Evolutionary conservation across 2,888 invertebrate species (phyloP).

Genomic region (Agriopis marginaria): DNA sequence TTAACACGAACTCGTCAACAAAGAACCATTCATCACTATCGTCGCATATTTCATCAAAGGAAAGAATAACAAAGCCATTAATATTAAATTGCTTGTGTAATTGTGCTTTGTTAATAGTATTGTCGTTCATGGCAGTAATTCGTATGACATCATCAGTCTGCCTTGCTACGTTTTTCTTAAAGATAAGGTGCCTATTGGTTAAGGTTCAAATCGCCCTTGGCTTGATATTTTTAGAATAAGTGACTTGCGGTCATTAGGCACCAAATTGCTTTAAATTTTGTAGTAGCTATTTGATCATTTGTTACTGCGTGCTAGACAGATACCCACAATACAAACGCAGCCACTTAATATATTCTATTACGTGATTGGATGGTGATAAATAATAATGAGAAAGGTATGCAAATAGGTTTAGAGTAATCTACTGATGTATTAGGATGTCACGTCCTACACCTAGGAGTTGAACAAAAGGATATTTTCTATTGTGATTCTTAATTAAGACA

Average conservation of each 20-base stretch:
- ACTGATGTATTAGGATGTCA: slow-evolving; percentile 19
- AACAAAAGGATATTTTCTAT: slow-evolving; percentile 2
- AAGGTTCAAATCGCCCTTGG: slow-evolving; percentile 7
- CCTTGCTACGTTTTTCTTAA: slow-evolving; percentile 1
- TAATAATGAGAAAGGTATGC: slow-evolving; percentile 22
- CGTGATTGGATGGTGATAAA: slow-evolving; percentile 20
- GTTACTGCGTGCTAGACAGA: neutral
- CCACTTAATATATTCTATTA: neutral
- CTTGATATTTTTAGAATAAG: slow-evolving; percentile 1
- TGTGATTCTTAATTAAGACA: neutral
- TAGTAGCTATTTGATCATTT: neutral
- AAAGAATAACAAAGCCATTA: slow-evolving; percentile 23
- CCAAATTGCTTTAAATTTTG: neutral
- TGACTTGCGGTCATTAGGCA: neutral
- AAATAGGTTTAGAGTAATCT: slow-evolving; percentile 12
- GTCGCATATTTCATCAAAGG: slow-evolving; percentile 16
- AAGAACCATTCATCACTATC: slow-evolving; percentile 12
- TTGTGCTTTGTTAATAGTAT: slow-evolving; percentile 21
- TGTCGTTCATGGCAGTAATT: slow-evolving; percentile 17
- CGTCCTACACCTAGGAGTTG: slow-evolving; percentile 7
- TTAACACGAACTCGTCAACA: slow-evolving; percentile 13
- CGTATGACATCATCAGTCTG: slow-evolving; percentile 23
- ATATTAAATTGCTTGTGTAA: slow-evolving; percentile 17
- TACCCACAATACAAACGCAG: neutral
- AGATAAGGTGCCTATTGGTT: neutral